Evolutionary conservation across 1,140 invertebrate species (phyloP), one percentile per base, ranked within the genome.

Genomic region (Cotesia typhae): DNA sequence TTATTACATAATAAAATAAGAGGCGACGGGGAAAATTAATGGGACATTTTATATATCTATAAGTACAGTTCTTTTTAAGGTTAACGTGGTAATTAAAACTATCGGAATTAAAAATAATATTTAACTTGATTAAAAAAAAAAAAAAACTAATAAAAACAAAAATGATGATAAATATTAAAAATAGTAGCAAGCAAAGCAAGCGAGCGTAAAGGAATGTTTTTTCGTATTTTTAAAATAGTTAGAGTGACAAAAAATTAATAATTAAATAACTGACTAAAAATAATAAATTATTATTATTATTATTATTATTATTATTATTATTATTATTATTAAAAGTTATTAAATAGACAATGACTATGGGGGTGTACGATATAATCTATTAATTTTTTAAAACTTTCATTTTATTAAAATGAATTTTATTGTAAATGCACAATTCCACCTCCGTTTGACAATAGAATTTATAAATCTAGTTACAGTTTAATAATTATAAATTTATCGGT

Each of bases 151-250:
- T 57, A 4, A 72, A 51, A 60, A 60, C 20, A 63, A 53, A 14
- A 53, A 71, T 52, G 61, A 35, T 35, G 57, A 64, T 37, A 51
- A 47, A 52, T 28, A 68, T 41, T 41, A 41, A 41, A 47, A 47
- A 6, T 47, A 47, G 41, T 47, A 47, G 41, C 41, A 47, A 47
- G 41, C 41, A 47, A 47, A 47, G 41, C 41, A 47, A 74, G 73
- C 73, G 73, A 74, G 68, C 63, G 72, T 71, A 71, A 74, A 71
- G 64, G 69, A 53, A 67, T 35, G 55, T 57, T 70, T 71, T 67
- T 57, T 47, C 41, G 41, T 47, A 47, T 47, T 47, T 47, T 47
- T 9, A 47, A 47, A 9, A 6, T 47, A 47, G 41, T 47, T 47
- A 47, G 38, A 41, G 41, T 47, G 41, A 47, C 41, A 47, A 47